Percentiles rank a stretch among this genome's conserved stretches.
Evolutionary conservation across 2,797 vertebrate species (phyloP).

Genomic region (Harpagifer antarcticus): DNA sequence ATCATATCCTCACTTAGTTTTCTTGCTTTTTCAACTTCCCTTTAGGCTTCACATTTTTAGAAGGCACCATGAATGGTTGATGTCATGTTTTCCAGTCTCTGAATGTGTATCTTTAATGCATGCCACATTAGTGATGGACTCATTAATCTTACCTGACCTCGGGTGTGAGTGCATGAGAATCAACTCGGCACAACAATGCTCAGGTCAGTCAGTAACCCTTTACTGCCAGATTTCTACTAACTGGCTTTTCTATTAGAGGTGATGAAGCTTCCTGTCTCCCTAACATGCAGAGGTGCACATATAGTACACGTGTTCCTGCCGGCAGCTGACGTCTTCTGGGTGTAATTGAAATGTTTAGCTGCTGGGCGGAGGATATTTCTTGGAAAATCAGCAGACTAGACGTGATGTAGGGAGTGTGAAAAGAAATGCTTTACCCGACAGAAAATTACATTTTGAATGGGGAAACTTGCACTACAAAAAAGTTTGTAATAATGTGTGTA

Average conservation of each 20-base stretch:
- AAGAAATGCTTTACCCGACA: slow-evolving; percentile 3
- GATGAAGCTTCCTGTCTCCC: slow-evolving; percentile 37
- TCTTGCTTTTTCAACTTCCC: background rate
- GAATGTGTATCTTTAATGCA: slow-evolving; percentile 28
- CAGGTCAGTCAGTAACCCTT: slow-evolving; percentile 4
- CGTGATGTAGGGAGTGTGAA: background rate
- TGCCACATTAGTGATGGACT: slow-evolving; percentile 35
- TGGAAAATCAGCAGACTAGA: background rate
- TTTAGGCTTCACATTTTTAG: slow-evolving; percentile 28
- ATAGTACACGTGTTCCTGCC: slow-evolving; percentile 11
- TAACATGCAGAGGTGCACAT: slow-evolving; percentile 28
- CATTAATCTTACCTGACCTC: slow-evolving; percentile 22
- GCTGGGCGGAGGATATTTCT: slow-evolving; percentile 7
- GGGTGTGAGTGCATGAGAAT: slow-evolving; percentile 11
- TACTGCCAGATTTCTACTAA: slow-evolving; percentile 14
- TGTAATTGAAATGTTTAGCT: slow-evolving; percentile 13
- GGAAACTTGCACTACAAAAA: background rate
- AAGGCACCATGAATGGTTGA: slow-evolving; percentile 26
- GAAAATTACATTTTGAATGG: background rate
- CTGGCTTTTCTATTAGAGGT: slow-evolving; percentile 40
- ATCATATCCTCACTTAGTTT: slow-evolving; percentile 12
- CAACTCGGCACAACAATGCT: slow-evolving; percentile 9
- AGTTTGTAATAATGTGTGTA: background rate
- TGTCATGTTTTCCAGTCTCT: slow-evolving; percentile 26
- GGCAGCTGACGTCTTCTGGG: slow-evolving; percentile 9